Conservation (phyloP, 2,888 invertebrate species). For the Lobophora halterata region DNA sequence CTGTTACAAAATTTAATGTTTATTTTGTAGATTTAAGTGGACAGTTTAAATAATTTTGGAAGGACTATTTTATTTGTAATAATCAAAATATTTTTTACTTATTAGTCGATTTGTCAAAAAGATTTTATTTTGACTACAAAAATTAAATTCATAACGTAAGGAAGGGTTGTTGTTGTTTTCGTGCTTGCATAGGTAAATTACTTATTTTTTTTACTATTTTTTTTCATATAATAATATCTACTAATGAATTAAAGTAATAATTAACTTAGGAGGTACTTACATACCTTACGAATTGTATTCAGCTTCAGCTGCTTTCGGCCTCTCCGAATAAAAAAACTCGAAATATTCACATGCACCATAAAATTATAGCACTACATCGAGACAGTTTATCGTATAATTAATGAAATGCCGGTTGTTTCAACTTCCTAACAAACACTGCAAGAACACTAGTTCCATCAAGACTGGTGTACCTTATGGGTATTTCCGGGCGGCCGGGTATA, state of each 20-base stretch:
- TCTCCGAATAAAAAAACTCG: slow-evolving; percentile 9
- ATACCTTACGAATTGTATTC: slow-evolving; percentile 23
- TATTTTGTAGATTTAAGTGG: slow-evolving; percentile 3
- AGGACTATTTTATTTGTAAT: no score
- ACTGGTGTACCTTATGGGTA: slow-evolving; percentile 45
- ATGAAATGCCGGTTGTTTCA: slow-evolving; percentile 51
- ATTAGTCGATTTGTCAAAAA: no score
- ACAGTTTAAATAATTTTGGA: no score
- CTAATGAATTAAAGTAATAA: slow-evolving; percentile 1
- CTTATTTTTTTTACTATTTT: no score
- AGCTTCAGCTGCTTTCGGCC: slow-evolving; percentile 8
- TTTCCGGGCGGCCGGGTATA: slow-evolving; percentile 57
- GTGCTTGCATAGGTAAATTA: no score
- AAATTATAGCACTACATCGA: slow-evolving; percentile 20
- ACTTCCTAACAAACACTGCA: slow-evolving; percentile 40
- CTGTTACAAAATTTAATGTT: slow-evolving; percentile 26
- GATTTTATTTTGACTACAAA: no score
- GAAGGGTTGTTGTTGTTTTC: no score
- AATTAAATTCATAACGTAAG: no score
- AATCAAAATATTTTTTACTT: no score
- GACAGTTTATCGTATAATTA: slow-evolving; percentile 40
- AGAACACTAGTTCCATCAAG: slow-evolving; percentile 41
- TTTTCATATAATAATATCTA: slow-evolving; percentile 7
- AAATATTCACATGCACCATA: slow-evolving; percentile 36
- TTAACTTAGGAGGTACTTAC: slow-evolving; percentile 4